Conservation (phyloP, 2,888 invertebrate genomes). For the Cerastis leucographa region DNA sequence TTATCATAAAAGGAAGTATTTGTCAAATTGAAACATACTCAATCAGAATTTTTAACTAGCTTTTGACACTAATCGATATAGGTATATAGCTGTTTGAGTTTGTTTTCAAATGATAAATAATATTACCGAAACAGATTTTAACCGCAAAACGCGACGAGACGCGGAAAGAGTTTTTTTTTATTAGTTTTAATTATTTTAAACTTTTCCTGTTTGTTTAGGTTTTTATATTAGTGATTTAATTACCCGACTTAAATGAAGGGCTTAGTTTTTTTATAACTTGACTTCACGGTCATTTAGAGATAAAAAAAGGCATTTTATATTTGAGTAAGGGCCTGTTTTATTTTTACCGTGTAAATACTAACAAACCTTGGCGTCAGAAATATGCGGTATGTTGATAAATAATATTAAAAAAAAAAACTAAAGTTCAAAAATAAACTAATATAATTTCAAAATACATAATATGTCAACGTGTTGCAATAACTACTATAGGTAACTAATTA, state of each 20-base stretch:
- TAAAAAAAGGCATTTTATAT: background rate
- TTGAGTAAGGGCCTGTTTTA: background rate
- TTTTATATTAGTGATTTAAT: background rate
- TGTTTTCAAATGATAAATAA: constrained; percentile 10
- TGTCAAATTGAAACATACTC: too few species aligned
- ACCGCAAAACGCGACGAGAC: background rate
- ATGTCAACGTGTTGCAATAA: background rate
- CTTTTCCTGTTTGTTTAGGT: background rate
- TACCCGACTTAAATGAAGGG: background rate
- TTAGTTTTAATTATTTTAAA: background rate
- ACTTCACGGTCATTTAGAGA: background rate
- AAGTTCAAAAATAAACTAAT: too few species aligned
- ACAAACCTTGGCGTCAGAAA: background rate
- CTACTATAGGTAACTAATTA: background rate
- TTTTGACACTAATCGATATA: background rate
- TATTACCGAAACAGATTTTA: background rate
- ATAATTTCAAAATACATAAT: background rate
- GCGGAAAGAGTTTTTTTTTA: background rate
- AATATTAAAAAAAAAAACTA: too few species aligned
- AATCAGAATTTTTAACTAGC: background rate
- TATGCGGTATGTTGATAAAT: background rate
- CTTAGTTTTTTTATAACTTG: background rate
- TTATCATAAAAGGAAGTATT: background rate
- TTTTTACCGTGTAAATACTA: background rate
- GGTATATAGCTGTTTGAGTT: background rate